Percentiles rank a stretch among this genome's conserved stretches.
These are phyloP conservation scores for Perccottus glenii DNA, from an alignment of 2,113 vertebrate genomes.

Conservation along the genomic window DNA sequence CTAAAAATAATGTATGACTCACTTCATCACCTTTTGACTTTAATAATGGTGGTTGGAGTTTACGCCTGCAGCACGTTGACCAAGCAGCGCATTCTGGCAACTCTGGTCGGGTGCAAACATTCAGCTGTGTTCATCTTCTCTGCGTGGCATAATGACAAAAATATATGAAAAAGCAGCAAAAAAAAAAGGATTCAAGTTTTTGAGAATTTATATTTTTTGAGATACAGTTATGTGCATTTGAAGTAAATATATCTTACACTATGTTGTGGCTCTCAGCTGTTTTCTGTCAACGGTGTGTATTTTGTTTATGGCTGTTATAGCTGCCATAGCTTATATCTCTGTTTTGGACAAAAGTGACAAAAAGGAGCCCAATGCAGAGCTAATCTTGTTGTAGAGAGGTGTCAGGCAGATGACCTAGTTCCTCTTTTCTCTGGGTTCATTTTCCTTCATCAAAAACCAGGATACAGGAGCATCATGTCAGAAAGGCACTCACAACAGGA, in stretches of 20 bases:
- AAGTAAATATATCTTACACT: background rate
- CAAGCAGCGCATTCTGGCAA: slow-evolving; percentile 12
- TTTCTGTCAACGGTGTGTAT: background rate
- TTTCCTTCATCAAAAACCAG: slow-evolving; percentile 34
- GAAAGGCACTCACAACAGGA: slow-evolving; percentile 9
- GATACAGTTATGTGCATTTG: too few relatives aligned
- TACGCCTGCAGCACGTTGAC: slow-evolving; percentile 31
- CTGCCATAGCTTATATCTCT: slow-evolving; percentile 19
- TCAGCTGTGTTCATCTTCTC: background rate
- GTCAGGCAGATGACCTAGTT: slow-evolving; percentile 56
- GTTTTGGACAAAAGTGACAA: slow-evolving; percentile 34
- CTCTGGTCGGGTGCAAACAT: background rate
- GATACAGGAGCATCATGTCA: slow-evolving; percentile 27
- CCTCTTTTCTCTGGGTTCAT: slow-evolving; percentile 27
- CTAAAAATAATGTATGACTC: slow-evolving; percentile 31
- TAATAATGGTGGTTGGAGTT: slow-evolving; percentile 24
- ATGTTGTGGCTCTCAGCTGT: background rate
- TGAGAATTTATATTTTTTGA: too few relatives aligned
- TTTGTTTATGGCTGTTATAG: slow-evolving; percentile 21
- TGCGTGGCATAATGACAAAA: background rate
- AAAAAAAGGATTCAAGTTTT: background rate
- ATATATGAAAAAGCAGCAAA: background rate
- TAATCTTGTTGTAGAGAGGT: slow-evolving; percentile 53
- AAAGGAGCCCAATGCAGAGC: slow-evolving; percentile 43
- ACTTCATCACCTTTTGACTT: slow-evolving; percentile 26